Evolutionary conservation across 2,888 invertebrate species (phyloP).

Genomic region (Macrophya annulata): DNA sequence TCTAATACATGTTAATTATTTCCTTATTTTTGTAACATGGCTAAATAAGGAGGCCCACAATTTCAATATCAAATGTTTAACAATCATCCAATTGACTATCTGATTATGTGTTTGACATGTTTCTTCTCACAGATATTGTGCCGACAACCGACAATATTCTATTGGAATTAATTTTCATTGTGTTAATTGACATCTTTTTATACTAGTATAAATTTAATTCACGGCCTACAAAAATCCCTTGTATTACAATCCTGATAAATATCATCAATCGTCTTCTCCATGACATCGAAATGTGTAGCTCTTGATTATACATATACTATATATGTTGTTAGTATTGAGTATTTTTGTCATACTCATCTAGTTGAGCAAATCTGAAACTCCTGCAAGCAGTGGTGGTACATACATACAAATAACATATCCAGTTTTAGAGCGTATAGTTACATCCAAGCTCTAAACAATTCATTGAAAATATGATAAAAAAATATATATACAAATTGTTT

Average conservation of each 20-base stretch:
- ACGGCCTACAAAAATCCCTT: neutral
- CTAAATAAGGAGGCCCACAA: neutral
- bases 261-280: neutral
- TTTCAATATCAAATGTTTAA: neutral
- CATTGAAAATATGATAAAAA: neutral
- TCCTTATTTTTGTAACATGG: neutral
- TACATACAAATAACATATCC: neutral
- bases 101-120: neutral
- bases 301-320: neutral
- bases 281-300: conserved; percentile 20
- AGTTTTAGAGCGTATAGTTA: neutral
- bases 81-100: neutral
- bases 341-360: neutral
- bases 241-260: neutral
- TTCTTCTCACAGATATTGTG: neutral
- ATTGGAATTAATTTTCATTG: conserved; percentile 5
- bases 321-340: conserved; percentile 5
- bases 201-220: neutral
- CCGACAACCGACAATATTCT: neutral
- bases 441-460: neutral
- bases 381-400: neutral
- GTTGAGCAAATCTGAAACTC: neutral
- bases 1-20: neutral
- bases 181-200: neutral
- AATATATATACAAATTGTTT: neutral